These are phyloP conservation scores for Torymus auratus DNA, from an alignment of 2,888 invertebrate species.

Conservation along the genomic window DNA sequence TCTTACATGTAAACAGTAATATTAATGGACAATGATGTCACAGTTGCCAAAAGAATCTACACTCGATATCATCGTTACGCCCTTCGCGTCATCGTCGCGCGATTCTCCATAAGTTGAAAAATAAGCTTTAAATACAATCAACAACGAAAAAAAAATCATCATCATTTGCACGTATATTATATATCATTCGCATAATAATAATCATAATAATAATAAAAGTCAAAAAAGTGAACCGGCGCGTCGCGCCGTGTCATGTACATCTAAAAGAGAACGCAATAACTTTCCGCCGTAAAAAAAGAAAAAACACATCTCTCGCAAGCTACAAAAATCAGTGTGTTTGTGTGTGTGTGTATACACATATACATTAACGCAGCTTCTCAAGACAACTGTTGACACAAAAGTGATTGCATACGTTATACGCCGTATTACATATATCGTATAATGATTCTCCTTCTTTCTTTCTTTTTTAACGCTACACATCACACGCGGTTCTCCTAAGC, in stretches of 20 bases:
- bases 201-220: neutral
- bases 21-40: constrained; percentile 70
- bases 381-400: constrained; percentile 45
- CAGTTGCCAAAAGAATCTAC: constrained; percentile 67
- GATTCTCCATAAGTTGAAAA: neutral
- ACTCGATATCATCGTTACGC: constrained; percentile 5
- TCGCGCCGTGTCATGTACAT: constrained; percentile 34
- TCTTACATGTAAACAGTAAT: constrained; percentile 69
- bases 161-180: constrained; percentile 32
- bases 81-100: neutral
- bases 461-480: constrained; percentile 41
- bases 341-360: too few relatives aligned
- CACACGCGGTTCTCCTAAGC: constrained; percentile 36
- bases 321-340: too few relatives aligned
- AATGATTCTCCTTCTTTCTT: neutral
- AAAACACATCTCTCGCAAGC: neutral
- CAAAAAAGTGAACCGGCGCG: neutral
- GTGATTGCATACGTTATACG: constrained; percentile 49
- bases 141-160: constrained; percentile 37
- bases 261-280: constrained; percentile 1
- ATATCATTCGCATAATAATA: neutral
- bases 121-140: constrained; percentile 26
- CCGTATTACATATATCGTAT: constrained; percentile 32
- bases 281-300: neutral
- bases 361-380: constrained; percentile 30